phyloP scores from a whole-genome alignment of 2,888 invertebrate genomes.

The Drosophila nigritarsus region DNA sequence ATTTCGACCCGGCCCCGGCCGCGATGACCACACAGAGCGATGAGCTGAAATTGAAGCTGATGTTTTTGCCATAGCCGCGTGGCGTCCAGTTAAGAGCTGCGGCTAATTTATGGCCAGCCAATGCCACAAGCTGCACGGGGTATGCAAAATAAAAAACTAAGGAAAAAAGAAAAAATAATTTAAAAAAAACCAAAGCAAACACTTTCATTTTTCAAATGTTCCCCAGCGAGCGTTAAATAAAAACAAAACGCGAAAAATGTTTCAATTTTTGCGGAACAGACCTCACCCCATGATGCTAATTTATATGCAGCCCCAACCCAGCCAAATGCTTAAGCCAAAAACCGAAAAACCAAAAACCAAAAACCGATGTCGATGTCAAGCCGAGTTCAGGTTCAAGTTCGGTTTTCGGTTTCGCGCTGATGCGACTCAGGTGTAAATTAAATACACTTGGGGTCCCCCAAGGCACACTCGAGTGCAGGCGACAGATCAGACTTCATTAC shows the following conservation, averaged over 20 bases:
- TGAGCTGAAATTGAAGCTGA: slow-evolving; percentile 53
- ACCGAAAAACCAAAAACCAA: slow-evolving; percentile 7
- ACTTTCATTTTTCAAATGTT: slow-evolving; percentile 76
- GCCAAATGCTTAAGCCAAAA: slow-evolving; percentile 29
- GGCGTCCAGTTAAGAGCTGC: slow-evolving; percentile 72
- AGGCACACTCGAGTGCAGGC: slow-evolving; percentile 40
- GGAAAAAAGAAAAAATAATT: background rate
- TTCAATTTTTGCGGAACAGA: slow-evolving; percentile 64
- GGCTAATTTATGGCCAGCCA: slow-evolving; percentile 74
- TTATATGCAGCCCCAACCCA: slow-evolving; percentile 69
- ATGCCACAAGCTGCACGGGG: slow-evolving; percentile 75
- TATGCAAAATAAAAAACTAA: slow-evolving; percentile 17
- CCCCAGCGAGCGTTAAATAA: slow-evolving; percentile 31
- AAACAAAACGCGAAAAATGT: slow-evolving; percentile 62
- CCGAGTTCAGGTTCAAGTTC: slow-evolving; percentile 76
- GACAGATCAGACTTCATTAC: slow-evolving; percentile 75
- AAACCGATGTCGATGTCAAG: slow-evolving; percentile 57
- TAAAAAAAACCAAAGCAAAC: slow-evolving; percentile 68
- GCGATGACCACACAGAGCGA: slow-evolving; percentile 70
- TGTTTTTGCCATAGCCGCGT: slow-evolving; percentile 45
- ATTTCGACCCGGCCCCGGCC: slow-evolving; percentile 31
- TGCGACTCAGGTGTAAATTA: slow-evolving; percentile 76
- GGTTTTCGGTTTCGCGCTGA: slow-evolving; percentile 65
- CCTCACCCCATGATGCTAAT: slow-evolving; percentile 80
- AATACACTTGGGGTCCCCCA: slow-evolving; percentile 61